Conservation (phyloP, 2,797 vertebrate genomes). For the Lophius americanus region DNA sequence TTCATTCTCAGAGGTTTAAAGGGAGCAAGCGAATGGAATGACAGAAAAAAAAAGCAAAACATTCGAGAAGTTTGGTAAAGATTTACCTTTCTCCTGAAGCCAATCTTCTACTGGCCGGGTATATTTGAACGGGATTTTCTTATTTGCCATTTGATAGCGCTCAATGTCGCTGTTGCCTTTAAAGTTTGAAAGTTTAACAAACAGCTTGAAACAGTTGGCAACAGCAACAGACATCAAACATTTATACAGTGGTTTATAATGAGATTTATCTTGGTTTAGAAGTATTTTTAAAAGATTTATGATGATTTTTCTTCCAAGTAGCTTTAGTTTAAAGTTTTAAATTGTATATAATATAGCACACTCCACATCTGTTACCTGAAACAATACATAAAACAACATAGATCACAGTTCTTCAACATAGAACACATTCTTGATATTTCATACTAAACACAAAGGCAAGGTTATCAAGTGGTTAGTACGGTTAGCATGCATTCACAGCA, state of each 20-base stretch:
- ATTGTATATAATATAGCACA: slow-evolving; percentile 59
- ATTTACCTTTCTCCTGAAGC: slow-evolving; percentile 99
- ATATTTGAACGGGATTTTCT: slow-evolving; percentile 99
- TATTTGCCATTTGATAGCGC: slow-evolving; percentile 99
- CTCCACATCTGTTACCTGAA: slow-evolving; percentile 51
- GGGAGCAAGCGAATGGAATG: slow-evolving; percentile 80
- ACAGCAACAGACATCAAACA: slow-evolving; percentile 86
- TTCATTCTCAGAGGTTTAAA: slow-evolving; percentile 74
- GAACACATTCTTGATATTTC: slow-evolving; percentile 27
- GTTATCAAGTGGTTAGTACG: slow-evolving; percentile 38
- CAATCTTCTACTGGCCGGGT: slow-evolving; percentile 98
- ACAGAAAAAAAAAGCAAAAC: slow-evolving; percentile 77
- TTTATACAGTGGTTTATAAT: slow-evolving; percentile 82
- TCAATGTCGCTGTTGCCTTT: slow-evolving; percentile 99
- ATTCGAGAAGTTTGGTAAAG: slow-evolving; percentile 87
- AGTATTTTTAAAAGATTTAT: slow-evolving; percentile 79
- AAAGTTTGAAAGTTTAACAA: slow-evolving; percentile 94
- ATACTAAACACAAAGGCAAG: slow-evolving; percentile 23
- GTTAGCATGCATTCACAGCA: slow-evolving; percentile 23
- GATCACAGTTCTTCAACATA: slow-evolving; percentile 32
- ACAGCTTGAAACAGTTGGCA: slow-evolving; percentile 96
- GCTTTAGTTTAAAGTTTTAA: slow-evolving; percentile 65
- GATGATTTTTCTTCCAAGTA: slow-evolving; percentile 47
- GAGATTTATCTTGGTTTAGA: slow-evolving; percentile 82
- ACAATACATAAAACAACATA: slow-evolving; percentile 52